Evolutionary conservation across 1,140 invertebrate genomes (phyloP), one percentile per base, ranked within the genome.

Genomic region (Agrilus planipennis): DNA sequence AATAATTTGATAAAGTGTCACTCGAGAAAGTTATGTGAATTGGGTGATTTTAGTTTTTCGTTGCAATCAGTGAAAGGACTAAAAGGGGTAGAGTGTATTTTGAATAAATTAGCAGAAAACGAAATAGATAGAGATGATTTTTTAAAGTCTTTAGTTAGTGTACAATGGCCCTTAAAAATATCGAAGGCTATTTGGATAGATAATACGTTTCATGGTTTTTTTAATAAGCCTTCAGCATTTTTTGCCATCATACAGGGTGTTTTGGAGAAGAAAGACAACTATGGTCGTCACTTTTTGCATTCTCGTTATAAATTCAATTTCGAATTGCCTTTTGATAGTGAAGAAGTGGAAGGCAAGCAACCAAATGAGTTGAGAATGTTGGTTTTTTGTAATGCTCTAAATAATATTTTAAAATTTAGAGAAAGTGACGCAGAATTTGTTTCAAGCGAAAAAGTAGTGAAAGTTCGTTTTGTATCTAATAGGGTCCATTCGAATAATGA

Each of bases 21-120:
- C 39, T 47, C 46, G 17, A 49, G 46, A 42, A 54, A 54, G 36
- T 27, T 57, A 14, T 45, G 54, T 36, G 11, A 47, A 42, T 29
- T 50, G 11, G 56, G 58, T n/a, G 58, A 60, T 37, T 37, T 60
- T 14, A 60, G 56, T 49, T 57, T 58, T 42, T 54, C 55, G 15
- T 31, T 53, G 29, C 32, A 18, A 39, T 51, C 14, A 17, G 47
- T 11, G 36, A 40, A 39, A 34, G 11, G 21, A 36, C 12, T 16
- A 12, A 36, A 10, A 22, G 10, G n/a, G 6, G n/a, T 7, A 25
- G 4, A 9, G 12, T 27, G 5, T 15, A 3, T 4, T 22, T 23
- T 36, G 16, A 34, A 9, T 16, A 34, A 34, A 34, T 4, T 4
- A n/a, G 11, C 4, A 29, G 28, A 34, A 9, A 3, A 20, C 14